Conservation (phyloP, 2,797 vertebrate genomes). For the Notamacropus eugenii region DNA sequence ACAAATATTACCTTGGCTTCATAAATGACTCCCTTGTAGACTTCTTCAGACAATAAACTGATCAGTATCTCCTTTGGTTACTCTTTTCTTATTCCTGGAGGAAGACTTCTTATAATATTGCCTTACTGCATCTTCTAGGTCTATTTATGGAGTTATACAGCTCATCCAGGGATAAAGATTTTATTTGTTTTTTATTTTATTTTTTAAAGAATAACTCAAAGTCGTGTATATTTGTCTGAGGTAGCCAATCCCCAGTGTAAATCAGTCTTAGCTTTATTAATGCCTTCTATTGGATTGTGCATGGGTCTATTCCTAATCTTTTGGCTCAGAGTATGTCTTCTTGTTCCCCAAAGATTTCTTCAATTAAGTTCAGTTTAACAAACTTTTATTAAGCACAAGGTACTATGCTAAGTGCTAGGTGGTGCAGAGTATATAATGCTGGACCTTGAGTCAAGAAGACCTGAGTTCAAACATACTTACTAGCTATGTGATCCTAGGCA, state of each 20-base stretch:
- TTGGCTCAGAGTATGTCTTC: not conserved
- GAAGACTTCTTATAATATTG: not conserved
- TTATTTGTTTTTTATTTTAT: not conserved
- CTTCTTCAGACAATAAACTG: not conserved
- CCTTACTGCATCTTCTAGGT: not conserved
- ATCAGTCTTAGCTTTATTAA: not conserved
- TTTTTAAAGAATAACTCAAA: not conserved
- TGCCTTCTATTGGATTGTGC: not conserved
- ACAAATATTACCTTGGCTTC: conserved; percentile 32
- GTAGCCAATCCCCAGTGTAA: not conserved
- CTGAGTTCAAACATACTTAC: not conserved
- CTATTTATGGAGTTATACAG: not conserved
- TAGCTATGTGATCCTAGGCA: not conserved
- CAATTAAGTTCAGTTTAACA: not conserved
- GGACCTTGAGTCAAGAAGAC: not conserved
- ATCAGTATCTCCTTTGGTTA: not conserved
- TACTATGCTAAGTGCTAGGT: not conserved
- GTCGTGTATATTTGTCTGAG: not conserved
- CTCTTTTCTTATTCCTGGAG: not conserved
- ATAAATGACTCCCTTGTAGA: not conserved
- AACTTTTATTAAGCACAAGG: not conserved
- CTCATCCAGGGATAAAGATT: not conserved
- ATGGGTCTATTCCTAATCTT: not conserved
- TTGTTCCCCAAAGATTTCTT: not conserved
- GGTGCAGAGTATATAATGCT: not conserved